phyloP scores from a whole-genome alignment of 1,140 invertebrate genomes.

The Lordiphosa stackelbergi region DNA sequence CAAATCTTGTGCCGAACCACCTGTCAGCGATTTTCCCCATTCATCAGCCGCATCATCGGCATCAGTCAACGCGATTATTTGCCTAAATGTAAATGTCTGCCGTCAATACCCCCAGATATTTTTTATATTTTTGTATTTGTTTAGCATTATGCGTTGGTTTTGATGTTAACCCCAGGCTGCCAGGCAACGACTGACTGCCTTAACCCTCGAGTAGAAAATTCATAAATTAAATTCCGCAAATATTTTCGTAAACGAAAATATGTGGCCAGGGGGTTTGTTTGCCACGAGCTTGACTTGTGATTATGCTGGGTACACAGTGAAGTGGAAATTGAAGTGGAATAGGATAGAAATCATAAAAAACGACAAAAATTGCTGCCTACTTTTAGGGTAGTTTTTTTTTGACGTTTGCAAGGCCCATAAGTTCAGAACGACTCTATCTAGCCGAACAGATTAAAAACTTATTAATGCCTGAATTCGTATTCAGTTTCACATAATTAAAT shows the following conservation, averaged over 20 bases:
- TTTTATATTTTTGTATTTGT: conserved; percentile 40
- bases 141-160: conserved; percentile 56
- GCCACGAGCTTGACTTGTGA: conserved; percentile 13
- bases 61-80: conserved; percentile 57
- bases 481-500: no score
- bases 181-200: background rate
- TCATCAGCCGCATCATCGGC: conserved; percentile 32
- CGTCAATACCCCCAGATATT: conserved; percentile 5
- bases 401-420: no score
- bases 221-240: conserved; percentile 72
- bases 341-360: no score
- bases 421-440: no score
- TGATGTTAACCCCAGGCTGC: conserved; percentile 30
- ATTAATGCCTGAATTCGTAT: no score
- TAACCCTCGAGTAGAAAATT: conserved; percentile 39
- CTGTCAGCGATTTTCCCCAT: conserved; percentile 42
- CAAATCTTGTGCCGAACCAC: conserved; percentile 52
- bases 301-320: conserved; percentile 2
- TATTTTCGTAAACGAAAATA: conserved; percentile 44
- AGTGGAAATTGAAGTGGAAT: no score
- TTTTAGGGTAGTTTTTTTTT: background rate
- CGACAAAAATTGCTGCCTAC: no score
- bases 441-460: no score
- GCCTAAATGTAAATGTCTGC: conserved; percentile 39
- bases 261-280: conserved; percentile 22